Base-by-base conservation (phyloP, 1,140 invertebrate species). In the Thalassaphorura encarpata region DNA sequence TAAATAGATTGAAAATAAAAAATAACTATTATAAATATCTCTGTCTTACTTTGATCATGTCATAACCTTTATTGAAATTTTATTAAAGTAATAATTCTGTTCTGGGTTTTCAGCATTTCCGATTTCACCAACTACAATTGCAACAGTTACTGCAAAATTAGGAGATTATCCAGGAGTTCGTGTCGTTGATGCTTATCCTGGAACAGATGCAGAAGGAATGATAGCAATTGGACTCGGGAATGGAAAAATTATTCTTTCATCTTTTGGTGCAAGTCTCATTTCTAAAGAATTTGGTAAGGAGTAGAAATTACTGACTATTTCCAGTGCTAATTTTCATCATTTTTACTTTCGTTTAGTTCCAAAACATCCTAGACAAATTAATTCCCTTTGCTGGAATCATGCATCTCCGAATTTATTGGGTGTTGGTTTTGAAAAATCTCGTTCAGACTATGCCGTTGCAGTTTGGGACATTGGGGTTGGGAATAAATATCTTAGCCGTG, bases 361-460 rank as follows among this genome's bases (percentile, higher is more conserved):
- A 1, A 82, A 84, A 52, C 84, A 87, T 71, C 77, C 83, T 31
- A 75, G 91, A 27, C 82, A 85, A 65, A 94, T 90, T 68, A 89
- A 89, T 54, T 80, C 83, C n/a, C 75, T 96, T 3, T 78, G 83
- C 29, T 96, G 90, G 89, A 92, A 88, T 73, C 83, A 81, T n/a
- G 68, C 78, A n/a, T 87, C 94, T 57, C 77, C 77, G 8, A 84
- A 90, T 69, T 75, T 92, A 56, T 68, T 97, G 48, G 85, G 86
- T 2, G 84, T 83, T 55, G 90, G 87, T 0, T 76, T 93, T 58
- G 90, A 95, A 58, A 89, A 88, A 58, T 53, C 65, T 39, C 33
- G 62, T 21, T 66, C 66, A 24, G 63, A 68, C 33, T 51, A 58
- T 42, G 63, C 58, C 11, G 57, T 66, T 2, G 49, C 49, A 29